Conservation (phyloP, 1,140 invertebrate species). For the Penaeus chinensis region DNA sequence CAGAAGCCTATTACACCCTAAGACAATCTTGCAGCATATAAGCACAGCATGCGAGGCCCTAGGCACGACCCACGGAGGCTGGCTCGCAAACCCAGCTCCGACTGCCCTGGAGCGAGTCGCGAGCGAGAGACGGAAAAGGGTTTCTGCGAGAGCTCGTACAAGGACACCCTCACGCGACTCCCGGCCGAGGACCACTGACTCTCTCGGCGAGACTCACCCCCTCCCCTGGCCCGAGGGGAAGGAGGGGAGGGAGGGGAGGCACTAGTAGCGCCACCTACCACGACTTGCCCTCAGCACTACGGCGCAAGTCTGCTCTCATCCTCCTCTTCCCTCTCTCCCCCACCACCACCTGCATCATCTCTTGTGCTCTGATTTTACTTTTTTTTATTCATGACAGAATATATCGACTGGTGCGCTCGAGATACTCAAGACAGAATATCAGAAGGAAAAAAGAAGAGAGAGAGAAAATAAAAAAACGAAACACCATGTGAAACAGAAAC, state of each 20-base stretch:
- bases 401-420: neutral
- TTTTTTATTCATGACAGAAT: neutral
- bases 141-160: neutral
- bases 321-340: slow-evolving; percentile 26
- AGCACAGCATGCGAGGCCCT: too few relatives aligned
- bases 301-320: slow-evolving; percentile 6
- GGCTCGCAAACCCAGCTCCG: neutral
- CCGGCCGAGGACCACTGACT: slow-evolving; percentile 4
- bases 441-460: neutral
- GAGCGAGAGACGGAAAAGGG: neutral
- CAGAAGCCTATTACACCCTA: too few relatives aligned
- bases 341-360: neutral
- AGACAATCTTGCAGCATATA: too few relatives aligned
- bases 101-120: neutral
- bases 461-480: too few relatives aligned
- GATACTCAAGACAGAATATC: neutral
- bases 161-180: neutral
- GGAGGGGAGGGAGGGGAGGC: neutral
- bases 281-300: neutral
- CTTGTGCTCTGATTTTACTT: neutral
- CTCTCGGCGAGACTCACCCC: neutral
- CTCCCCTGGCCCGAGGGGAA: neutral
- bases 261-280: slow-evolving; percentile 16
- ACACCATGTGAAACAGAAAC: too few relatives aligned
- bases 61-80: too few relatives aligned